A percentile compares a stretch with the other conserved stretches of the same genome.
phyloP scores from a whole-genome alignment of 2,113 vertebrate species.

The Corapipo altera region DNA sequence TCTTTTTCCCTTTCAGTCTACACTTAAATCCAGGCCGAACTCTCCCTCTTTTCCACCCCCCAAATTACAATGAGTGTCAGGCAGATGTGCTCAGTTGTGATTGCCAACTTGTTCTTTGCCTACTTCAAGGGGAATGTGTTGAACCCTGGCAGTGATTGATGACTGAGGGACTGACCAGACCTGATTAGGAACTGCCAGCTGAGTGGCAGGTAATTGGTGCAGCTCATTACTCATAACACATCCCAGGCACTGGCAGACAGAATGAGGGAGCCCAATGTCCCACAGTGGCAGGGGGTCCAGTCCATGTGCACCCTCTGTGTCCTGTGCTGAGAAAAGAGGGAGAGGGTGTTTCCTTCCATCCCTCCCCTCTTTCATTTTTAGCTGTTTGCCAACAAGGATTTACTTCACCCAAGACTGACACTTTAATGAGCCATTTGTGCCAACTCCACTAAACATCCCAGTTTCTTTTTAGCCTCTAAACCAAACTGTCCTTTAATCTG shows the following conservation, averaged over 20 bases:
- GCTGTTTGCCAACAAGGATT: not conserved
- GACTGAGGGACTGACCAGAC: not conserved
- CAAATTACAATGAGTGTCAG: not conserved
- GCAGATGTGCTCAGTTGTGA: not conserved
- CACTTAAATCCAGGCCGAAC: not conserved
- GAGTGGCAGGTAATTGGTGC: not conserved
- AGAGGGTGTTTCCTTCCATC: not conserved
- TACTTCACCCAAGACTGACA: not conserved
- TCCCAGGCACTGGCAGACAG: not conserved
- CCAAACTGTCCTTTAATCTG: conserved; percentile 16
- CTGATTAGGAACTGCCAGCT: not conserved
- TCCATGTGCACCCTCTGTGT: not conserved
- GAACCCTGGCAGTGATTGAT: not conserved
- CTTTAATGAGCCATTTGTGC: not conserved
- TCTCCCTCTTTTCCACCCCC: not conserved
- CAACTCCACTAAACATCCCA: not conserved
- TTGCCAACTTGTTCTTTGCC: not conserved
- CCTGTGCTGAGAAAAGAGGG: not conserved
- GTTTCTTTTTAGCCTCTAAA: conserved; percentile 6
- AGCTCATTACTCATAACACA: not conserved
- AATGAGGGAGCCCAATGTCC: not conserved
- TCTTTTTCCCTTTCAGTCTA: not conserved
- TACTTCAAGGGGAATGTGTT: not conserved
- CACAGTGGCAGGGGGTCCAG: not conserved
- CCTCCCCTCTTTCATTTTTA: not conserved